Base-by-base conservation (phyloP, 2,888 invertebrate species). In the Noctua fimbriata region DNA sequence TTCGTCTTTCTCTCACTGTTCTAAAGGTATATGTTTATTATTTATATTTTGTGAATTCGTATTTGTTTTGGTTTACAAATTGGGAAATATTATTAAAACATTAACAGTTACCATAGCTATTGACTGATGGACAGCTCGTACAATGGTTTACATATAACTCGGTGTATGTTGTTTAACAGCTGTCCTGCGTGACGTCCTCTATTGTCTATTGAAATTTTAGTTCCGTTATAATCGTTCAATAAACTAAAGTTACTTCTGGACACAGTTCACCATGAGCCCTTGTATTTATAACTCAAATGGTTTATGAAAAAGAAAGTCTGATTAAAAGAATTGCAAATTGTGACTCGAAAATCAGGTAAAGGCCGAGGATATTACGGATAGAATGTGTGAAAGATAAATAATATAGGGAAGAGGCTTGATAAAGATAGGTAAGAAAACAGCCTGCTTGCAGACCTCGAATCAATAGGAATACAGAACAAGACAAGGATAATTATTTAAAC, bases 71-170 rank as follows among this genome's bases (percentile, higher is more conserved):
- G 18, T 76, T 52, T 21, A 18, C 21, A 49, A 47, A 63, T 55
- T 47, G 14, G 14, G 44, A 24, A 12, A 21, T 16, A 18, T 80
- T 69, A 12, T 69, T 65, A 36, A 58, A 65, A 49, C 67, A 69
- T 72, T 81, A 81, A 81, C 69, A 73, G 81, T 85, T 72, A 72
- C 28, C 36, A n/a, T 10, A 24, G 32, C 63, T 67, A 72, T 65
- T 52, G 67, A 71, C 28, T 28, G 49, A 75, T 49, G 28, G 14
- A 81, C n/a, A 65, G 41, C 47, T 60, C 24, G n/a, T 69, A 28
- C 58, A 71, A 52, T 69, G 70, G 67, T 69, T n/a, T 18, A 55
- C 58, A 66, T 71, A 63, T 14, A 28, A 65, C 36, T 28, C 28
- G 16, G 28, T 72, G 58, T 71, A n/a, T 55, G 63, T 55, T 71